Evolutionary conservation across 92 coral and sea anemone genomes (phyloP), one percentile per base, ranked within the genome.

Genomic region (Epizoanthus rinbou): DNA sequence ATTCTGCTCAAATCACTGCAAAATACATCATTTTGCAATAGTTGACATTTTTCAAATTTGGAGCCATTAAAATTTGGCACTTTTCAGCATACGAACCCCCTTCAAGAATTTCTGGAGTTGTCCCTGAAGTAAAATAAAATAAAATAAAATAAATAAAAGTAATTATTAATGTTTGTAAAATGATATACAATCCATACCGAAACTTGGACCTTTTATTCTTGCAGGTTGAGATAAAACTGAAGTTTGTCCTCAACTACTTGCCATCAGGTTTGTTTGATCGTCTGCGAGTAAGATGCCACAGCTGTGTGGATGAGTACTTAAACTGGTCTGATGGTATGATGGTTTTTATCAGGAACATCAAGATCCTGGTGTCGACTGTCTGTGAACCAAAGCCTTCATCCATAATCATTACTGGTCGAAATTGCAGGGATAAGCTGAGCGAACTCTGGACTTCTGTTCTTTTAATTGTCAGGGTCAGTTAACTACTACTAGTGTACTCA

Each of bases 191-290:
- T 28, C 31, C 31, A 37, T 47, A 8, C 7, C 15, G 7, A 47
- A 47, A 47, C 54, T 11, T 47, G 54, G 54, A 47, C 1, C 54
- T 47, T 8, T 47, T 7, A 47, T 7, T 53, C 25, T 76, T 76
- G 14, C 45, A 78, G 82, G 82, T 78, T 60, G 82, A 78, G 45
- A 37, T 78, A 41, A 78, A n/a, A 41, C 71, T 78, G 33, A 78
- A 78, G 71, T 60, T 78, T 78, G 82, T 88, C 64, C 73, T 80
- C 57, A 87, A 85, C 64, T 92, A 91, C 88, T 76, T 96, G 21
- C 99, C 99, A 25, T 67, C 76, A 25, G 94, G 98, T 22, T 56
- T 93, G 80, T 96, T 96, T 83, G 94, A 91, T 60, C 96, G 99
- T 2, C 86, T 96, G 60, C 93, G 98, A 56, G 95, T 94, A 14